Conservation (phyloP, 2,113 vertebrate genomes). For the Syngnathus typhle region DNA sequence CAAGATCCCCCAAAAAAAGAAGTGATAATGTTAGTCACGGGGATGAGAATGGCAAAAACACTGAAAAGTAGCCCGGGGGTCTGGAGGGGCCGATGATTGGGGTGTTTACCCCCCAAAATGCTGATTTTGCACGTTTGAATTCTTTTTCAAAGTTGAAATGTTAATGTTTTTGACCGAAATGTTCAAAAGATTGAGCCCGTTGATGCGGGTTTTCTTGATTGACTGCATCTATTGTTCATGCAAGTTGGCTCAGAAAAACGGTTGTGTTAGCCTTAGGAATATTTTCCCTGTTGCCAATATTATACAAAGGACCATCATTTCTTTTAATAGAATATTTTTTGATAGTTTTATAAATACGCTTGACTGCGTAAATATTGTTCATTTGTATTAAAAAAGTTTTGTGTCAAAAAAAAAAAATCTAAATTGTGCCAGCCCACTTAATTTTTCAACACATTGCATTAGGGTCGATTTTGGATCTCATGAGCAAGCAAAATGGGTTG, state of each 20-base stretch:
- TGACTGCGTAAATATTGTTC: slow-evolving; percentile 1
- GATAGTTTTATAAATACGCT: slow-evolving; percentile 16
- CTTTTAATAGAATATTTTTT: slow-evolving; percentile 13
- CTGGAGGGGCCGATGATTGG: neutral
- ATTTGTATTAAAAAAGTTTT: slow-evolving; percentile 4
- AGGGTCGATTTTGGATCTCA: no score
- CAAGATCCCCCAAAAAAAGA: slow-evolving; percentile 45
- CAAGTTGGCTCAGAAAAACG: neutral
- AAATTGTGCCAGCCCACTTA: neutral
- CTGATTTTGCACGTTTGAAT: slow-evolving; percentile 48
- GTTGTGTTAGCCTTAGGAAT: neutral
- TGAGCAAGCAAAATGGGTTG: no score
- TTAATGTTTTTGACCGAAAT: slow-evolving; percentile 14
- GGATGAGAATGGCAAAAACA: neutral
- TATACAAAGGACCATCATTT: neutral
- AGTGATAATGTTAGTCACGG: neutral
- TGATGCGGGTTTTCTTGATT: neutral
- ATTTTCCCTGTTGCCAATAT: neutral
- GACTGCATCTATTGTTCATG: neutral
- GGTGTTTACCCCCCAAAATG: slow-evolving; percentile 37
- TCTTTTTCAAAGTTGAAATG: slow-evolving; percentile 2
- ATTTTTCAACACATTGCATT: no score
- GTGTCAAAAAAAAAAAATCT: neutral
- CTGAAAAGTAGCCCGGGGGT: no score
- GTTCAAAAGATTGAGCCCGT: neutral